A percentile compares a stretch with the other conserved stretches of the same genome.
Evolutionary conservation across 1,140 invertebrate species (phyloP).

Genomic region (Euura lappo): DNA sequence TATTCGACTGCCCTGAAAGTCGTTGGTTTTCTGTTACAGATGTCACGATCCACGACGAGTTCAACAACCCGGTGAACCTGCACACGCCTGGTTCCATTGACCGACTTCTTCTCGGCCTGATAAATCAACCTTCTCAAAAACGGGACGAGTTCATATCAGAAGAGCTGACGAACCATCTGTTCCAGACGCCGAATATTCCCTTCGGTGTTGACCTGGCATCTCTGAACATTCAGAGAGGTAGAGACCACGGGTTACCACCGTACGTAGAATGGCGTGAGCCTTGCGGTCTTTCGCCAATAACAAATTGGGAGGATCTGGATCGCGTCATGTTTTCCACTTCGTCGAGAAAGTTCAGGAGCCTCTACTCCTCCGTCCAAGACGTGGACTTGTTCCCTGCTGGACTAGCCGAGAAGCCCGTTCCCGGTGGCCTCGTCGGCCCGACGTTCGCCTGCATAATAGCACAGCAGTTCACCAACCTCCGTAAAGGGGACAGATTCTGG

Average conservation of each 20-base stretch:
- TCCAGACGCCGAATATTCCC: constrained; percentile 73
- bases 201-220: constrained; percentile 90
- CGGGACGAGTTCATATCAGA: constrained; percentile 83
- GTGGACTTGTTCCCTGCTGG: constrained; percentile 93
- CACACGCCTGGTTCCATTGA: constrained; percentile 77
- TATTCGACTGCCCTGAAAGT: constrained; percentile 12
- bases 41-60: constrained; percentile 79
- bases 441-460: constrained; percentile 96
- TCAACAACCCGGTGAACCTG: constrained; percentile 66
- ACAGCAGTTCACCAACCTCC: constrained; percentile 87
- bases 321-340: constrained; percentile 72
- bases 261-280: constrained; percentile 84
- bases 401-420: constrained; percentile 79
- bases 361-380: constrained; percentile 80
- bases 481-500: constrained; percentile 93
- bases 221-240: constrained; percentile 85
- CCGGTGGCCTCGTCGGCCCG: constrained; percentile 88
- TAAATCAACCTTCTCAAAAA: constrained; percentile 78
- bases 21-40: constrained; percentile 60
- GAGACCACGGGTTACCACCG: constrained; percentile 88
- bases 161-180: constrained; percentile 87
- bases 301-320: constrained; percentile 78
- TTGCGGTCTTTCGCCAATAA: constrained; percentile 76
- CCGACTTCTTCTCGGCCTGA: constrained; percentile 76
- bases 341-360: constrained; percentile 66